Base-by-base conservation (phyloP, 2,888 invertebrate species). In the Allolobophora icterica region DNA sequence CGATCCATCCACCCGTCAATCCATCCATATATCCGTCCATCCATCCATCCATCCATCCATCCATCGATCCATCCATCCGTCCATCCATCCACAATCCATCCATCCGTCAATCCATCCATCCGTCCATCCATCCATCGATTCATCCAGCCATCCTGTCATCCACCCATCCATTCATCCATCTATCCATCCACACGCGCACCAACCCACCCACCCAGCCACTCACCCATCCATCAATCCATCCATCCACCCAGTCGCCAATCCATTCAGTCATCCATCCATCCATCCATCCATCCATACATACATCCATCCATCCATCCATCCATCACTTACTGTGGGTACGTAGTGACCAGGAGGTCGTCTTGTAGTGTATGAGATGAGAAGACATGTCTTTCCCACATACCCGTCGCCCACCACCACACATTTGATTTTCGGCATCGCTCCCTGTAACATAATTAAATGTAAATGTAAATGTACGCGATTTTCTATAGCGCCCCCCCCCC, bases 321-420 rank as follows among this genome's bases (percentile, higher is more conserved):
- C 30, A 38, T 24, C 89, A 94, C 95, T 95, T 94, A 96, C 96
- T 91, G 96, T 96, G 34, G 96, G 96, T 89, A 96, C 96, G 95
- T 96, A 96, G 95, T 96, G 96, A 90, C 96, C 96, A 42, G 96
- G 96, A 93, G 96, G 96, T 91, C 96, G 96, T 94, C 96, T 96
- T 45, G 96, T 96, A 15, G 96, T 96, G 94, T 96, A 96, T 24
- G 96, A 96, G 92, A 96, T 96, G 40, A 96, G 95, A 96, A 96
- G 96, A 93, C 96, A 96, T 3, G 96, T 96, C 94, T 96, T 96
- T 71, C 96, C 96, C 33, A 96, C 96, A 19, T 96, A 96, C 90
- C 96, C 96, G 94, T 96, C 96, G 19, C 96, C 96, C 33, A 96
- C 96, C 30, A 96, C 96, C 40, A 96, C 96, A 94, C 96, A 96